Conservation (phyloP, 2,797 vertebrate genomes). For the Chelonia mydas region DNA sequence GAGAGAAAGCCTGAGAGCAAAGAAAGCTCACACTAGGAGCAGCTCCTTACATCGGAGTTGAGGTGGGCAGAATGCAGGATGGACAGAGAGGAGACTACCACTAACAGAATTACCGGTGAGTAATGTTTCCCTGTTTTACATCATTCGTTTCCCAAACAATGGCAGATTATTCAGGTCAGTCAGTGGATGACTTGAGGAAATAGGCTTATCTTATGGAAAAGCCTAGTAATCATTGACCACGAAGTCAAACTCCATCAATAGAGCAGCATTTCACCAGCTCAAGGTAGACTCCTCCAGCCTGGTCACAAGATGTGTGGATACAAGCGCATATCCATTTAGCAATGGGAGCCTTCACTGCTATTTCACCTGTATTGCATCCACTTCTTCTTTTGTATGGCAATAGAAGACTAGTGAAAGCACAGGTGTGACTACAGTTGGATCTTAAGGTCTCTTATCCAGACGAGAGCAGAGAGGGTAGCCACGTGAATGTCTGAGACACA, state of each 20-base stretch:
- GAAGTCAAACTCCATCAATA: neutral
- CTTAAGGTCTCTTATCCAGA: neutral
- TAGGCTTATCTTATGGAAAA: neutral
- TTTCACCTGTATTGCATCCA: neutral
- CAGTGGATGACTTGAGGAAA: neutral
- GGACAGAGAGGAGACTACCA: neutral
- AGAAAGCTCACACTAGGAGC: neutral
- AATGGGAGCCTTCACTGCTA: neutral
- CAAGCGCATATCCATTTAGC: neutral
- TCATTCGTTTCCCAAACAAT: neutral
- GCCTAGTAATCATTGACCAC: neutral
- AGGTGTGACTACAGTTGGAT: neutral
- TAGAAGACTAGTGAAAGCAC: neutral
- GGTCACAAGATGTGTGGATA: neutral
- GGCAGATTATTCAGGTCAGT: neutral
- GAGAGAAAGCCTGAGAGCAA: neutral
- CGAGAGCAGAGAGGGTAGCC: neutral
- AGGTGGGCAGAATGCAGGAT: neutral
- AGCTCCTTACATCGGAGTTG: rapidly evolving
- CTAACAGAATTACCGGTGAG: neutral
- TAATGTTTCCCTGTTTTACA: neutral
- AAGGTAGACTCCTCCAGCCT: neutral
- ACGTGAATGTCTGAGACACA: neutral
- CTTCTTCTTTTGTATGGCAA: neutral
- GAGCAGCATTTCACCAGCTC: neutral